Evolutionary conservation across 2,888 invertebrate species (phyloP), one percentile per base, ranked within the genome.

Genomic region (Cosmorhoe ocellata): DNA sequence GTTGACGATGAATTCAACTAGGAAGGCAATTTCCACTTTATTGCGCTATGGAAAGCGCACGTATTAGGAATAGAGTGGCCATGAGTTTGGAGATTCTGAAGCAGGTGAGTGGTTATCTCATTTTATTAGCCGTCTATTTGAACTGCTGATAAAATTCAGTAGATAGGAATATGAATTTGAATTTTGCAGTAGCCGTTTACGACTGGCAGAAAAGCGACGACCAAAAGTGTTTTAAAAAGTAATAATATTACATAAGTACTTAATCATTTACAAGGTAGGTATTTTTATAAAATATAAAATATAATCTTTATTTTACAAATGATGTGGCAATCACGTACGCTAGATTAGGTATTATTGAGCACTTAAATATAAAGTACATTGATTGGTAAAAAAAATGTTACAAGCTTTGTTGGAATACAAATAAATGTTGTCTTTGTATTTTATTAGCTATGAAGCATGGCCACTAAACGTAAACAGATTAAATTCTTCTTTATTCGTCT

Each of bases 21-120:
- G 83, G 79, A 80, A 79, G 80, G 84, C 85, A 87, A 84, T 87
- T 85, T 81, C 74, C 80, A 71, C 78, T 85, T 87, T 88, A 88
- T 78, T 82, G 76, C 79, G 81, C 77, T 69, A 72, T 69, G 74
- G 74, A 76, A 71, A 75, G 73, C 67, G 64, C 67, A 66, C 68
- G 72, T 76, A 71, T 76, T 73, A 78, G 70, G 63, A 62, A 66
- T 66, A 71, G 59, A 58, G 76, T 76, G 67, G 10, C 74, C 71
- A 76, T 63, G 71, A 61, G 60, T 69, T 63, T 46, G 14, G 42
- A 43, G 40, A 26, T 47, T 33, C 1, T 37, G 52, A 56, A 47
- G 43, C 55, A 43, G 47, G 41, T 52, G 40, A 11, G 47, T 32
- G 24, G 28, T 51, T 32, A 37, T 24, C 22, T 27, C 47, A 7